phyloP scores from a whole-genome alignment of 2,797 vertebrate species.

The Cossypha caffra region DNA sequence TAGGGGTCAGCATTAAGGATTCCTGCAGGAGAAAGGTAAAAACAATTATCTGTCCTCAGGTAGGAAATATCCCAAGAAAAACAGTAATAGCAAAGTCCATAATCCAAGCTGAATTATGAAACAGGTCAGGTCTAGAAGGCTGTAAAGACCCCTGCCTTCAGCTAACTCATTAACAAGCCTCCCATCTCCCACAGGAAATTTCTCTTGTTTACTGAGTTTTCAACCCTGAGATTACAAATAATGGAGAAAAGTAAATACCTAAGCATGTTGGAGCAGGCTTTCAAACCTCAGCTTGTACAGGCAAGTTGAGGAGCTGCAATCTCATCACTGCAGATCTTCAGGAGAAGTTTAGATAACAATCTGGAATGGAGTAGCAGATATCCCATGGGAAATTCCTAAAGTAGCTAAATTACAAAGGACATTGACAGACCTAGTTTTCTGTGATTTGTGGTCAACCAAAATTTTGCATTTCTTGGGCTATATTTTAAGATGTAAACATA shows the following conservation, averaged over 20 bases:
- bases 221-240: background rate
- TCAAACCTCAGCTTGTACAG: background rate
- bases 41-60: background rate
- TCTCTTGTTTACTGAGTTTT: background rate
- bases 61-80: background rate
- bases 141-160: background rate
- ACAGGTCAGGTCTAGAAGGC: background rate
- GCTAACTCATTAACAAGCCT: background rate
- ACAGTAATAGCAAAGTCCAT: background rate
- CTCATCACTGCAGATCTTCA: background rate
- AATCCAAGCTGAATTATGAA: background rate
- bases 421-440: background rate
- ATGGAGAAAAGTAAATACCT: background rate
- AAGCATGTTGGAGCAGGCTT: background rate
- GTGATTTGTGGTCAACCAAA: background rate
- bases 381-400: background rate
- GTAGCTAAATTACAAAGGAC: background rate
- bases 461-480: background rate
- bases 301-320: background rate
- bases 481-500: background rate
- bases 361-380: background rate
- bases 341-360: background rate
- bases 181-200: background rate
- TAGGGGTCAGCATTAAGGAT: background rate
- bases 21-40: background rate